Evolutionary conservation across 2,888 invertebrate genomes (phyloP).

Genomic region (Endotricha flammealis): DNA sequence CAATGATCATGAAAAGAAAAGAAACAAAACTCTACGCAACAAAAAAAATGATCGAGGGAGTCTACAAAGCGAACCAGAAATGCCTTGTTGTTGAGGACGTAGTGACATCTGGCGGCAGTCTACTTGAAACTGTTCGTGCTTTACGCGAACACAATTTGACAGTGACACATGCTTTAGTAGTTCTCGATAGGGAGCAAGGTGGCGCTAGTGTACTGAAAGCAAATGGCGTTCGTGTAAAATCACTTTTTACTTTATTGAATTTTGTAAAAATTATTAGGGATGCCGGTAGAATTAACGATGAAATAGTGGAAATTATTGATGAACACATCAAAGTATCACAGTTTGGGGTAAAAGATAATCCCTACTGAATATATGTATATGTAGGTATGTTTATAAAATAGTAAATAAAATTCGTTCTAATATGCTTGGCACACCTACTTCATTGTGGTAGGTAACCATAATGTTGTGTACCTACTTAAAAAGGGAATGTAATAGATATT

Average conservation of each 20-base stretch:
- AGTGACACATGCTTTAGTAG: slow-evolving; percentile 89
- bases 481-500: too few relatives aligned
- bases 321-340: slow-evolving; percentile 63
- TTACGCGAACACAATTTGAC: slow-evolving; percentile 79
- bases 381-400: too few relatives aligned
- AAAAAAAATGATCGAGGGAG: slow-evolving; percentile 95
- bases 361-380: not conserved
- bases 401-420: too few relatives aligned
- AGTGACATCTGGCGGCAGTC: slow-evolving; percentile 93
- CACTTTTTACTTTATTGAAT: slow-evolving; percentile 82
- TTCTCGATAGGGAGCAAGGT: slow-evolving; percentile 96
- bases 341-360: slow-evolving; percentile 45
- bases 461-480: too few relatives aligned
- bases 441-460: too few relatives aligned
- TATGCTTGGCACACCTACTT: too few relatives aligned
- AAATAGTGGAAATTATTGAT: slow-evolving; percentile 54
- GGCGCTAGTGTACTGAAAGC: slow-evolving; percentile 84
- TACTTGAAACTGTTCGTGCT: slow-evolving; percentile 91
- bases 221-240: slow-evolving; percentile 83
- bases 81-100: slow-evolving; percentile 97
- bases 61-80: slow-evolving; percentile 79
- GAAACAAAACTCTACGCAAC: slow-evolving; percentile 97
- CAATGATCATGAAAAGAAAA: slow-evolving; percentile 95
- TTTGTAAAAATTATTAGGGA: slow-evolving; percentile 81
- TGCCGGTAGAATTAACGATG: slow-evolving; percentile 79